Conservation (phyloP, 2,113 vertebrate species). For the Psittacus erithacus region DNA sequence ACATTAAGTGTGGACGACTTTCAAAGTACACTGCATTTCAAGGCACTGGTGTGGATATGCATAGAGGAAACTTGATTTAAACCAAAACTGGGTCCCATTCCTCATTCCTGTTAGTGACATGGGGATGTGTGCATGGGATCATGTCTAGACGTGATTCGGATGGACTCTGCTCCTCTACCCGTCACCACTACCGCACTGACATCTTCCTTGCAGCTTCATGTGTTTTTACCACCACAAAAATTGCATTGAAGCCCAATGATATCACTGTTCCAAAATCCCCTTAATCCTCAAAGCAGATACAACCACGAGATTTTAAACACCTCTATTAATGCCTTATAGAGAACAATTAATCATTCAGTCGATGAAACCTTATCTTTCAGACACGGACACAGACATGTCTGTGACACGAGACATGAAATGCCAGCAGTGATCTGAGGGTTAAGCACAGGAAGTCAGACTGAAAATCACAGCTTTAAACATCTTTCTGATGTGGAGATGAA, state of each 20-base stretch:
- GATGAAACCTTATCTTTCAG: not conserved
- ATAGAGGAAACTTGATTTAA: not conserved
- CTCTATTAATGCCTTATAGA: not conserved
- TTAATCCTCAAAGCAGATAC: conserved; percentile 3
- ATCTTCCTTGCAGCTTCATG: not conserved
- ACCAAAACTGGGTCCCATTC: not conserved
- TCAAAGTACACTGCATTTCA: not conserved
- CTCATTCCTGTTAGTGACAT: not conserved
- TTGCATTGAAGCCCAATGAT: not conserved
- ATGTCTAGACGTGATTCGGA: not conserved
- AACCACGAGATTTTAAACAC: not conserved
- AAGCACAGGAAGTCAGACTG: not conserved
- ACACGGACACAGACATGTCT: not conserved
- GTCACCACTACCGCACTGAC: rapidly evolving
- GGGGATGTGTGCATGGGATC: not conserved
- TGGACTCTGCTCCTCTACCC: not conserved
- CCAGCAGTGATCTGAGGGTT: not conserved
- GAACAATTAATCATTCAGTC: not conserved
- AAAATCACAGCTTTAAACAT: not conserved
- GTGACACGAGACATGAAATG: not conserved
- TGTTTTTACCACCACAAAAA: not conserved
- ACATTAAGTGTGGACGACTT: rapidly evolving
- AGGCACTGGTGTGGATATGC: not conserved
- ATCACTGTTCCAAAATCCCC: not conserved
- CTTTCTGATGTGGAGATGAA: conserved; percentile 27